phyloP scores from a whole-genome alignment of 2,797 vertebrate genomes.

The Dallia pectoralis region DNA sequence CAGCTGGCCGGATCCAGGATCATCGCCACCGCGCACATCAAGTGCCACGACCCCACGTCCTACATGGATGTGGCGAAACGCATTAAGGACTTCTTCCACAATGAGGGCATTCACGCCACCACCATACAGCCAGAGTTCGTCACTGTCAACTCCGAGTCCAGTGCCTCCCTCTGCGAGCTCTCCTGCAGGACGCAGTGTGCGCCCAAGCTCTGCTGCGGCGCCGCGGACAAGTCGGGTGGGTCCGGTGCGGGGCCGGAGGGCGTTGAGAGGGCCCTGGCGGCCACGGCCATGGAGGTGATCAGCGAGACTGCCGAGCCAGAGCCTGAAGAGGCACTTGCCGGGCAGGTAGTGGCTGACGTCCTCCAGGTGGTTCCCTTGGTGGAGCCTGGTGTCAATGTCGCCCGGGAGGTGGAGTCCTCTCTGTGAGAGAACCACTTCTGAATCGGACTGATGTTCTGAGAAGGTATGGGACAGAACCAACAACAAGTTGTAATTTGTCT shows the following conservation, averaged over 20 bases:
- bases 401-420: slow-evolving; percentile 87
- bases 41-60: slow-evolving; percentile 91
- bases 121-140: slow-evolving; percentile 98
- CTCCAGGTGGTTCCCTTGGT: slow-evolving; percentile 57
- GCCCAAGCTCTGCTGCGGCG: slow-evolving; percentile 91
- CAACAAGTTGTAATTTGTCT: slow-evolving; percentile 24
- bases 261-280: slow-evolving; percentile 48
- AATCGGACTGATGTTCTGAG: slow-evolving; percentile 37
- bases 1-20: slow-evolving; percentile 96
- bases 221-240: slow-evolving; percentile 56
- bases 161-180: slow-evolving; percentile 86
- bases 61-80: slow-evolving; percentile 98
- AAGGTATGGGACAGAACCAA: slow-evolving; percentile 34
- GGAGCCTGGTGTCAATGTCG: slow-evolving; percentile 66
- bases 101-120: slow-evolving; percentile 97
- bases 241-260: slow-evolving; percentile 52
- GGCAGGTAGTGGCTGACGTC: neutral
- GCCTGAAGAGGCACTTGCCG: slow-evolving; percentile 25
- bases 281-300: slow-evolving; percentile 80
- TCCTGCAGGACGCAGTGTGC: slow-evolving; percentile 97
- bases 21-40: slow-evolving; percentile 98
- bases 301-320: slow-evolving; percentile 67
- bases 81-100: slow-evolving; percentile 95
- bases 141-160: slow-evolving; percentile 85
- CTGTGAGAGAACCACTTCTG: slow-evolving; percentile 70